Base-by-base conservation (phyloP, 2,888 invertebrate species). In the Esperia sulphurella region DNA sequence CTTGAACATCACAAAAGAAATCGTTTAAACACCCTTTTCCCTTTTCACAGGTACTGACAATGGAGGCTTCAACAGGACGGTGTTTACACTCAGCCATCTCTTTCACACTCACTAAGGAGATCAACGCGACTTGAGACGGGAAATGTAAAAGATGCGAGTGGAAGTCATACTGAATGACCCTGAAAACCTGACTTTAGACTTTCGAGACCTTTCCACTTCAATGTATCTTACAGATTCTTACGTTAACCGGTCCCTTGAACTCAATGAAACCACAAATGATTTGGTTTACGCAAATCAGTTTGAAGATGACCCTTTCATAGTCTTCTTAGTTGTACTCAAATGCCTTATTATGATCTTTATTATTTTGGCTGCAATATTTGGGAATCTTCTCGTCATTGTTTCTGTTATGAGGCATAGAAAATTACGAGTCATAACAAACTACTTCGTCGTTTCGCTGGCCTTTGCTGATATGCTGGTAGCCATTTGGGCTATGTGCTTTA, bases 401-500 rank as follows among this genome's bases (percentile, higher is more conserved):
- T 96, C 94, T 82, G 97, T 76, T 90, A 96, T 86, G 83, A 74
- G 88, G 42, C 92, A 92, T 75, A 91, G 92, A 62, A 92, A 92
- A 75, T 70, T 92, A 58, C 80, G 92, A 60, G 96, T 96, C 21
- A 96, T 97, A 57, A 98, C 98, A 53, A 98, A 98, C 87, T 98
- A 97, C 79, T 98, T 98, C 80, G 97, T 98, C 13, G 98, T 98
- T 8, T 97, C 97, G 0, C 84, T 98, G 55, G 98, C 98, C 0
- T 91, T 97, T 63, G 98, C 98, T 8, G 98, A 98, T 71, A 96
- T 98, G 93, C 86, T 98, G 21, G 98, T 98, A 0, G 98, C 98
- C 0, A 94, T 97, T 31, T 95, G 96, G 91, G 97, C 97, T 0
- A 97, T 97, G 97, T 96, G 96, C 60, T 97, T 97, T 79, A 97